phyloP scores from a whole-genome alignment of 1,140 invertebrate genomes.

The Oreohelix idahoensis region DNA sequence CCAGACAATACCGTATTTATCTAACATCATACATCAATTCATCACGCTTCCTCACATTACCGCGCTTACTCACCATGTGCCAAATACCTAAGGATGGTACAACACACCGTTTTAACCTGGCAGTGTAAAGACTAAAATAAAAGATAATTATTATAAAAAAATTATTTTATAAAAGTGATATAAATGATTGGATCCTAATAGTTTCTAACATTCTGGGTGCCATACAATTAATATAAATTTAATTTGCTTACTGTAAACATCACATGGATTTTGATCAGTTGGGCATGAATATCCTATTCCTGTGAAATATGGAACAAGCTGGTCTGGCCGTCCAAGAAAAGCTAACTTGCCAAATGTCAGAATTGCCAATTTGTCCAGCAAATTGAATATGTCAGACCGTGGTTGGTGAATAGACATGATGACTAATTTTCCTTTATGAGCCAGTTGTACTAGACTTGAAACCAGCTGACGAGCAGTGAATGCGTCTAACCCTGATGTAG shows the following conservation, averaged over 20 bases:
- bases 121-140: too few relatives aligned
- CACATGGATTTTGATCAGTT: conserved; percentile 55
- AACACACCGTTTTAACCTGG: too few relatives aligned
- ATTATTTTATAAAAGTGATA: too few relatives aligned
- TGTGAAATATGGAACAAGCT: conserved; percentile 58
- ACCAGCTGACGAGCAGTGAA: conserved; percentile 60
- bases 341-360: conserved; percentile 56
- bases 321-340: conserved; percentile 47
- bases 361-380: conserved; percentile 56
- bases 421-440: conserved; percentile 54
- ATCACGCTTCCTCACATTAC: too few relatives aligned
- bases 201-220: too few relatives aligned
- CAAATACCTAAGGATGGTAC: too few relatives aligned
- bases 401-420: conserved; percentile 62
- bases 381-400: conserved; percentile 55
- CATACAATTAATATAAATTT: too few relatives aligned
- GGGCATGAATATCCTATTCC: conserved; percentile 56
- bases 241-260: conserved; percentile 55
- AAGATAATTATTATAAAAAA: too few relatives aligned
- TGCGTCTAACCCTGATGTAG: conserved; percentile 60
- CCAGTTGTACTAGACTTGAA: conserved; percentile 49
- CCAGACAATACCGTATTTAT: too few relatives aligned
- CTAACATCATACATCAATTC: too few relatives aligned
- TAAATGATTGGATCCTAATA: too few relatives aligned
- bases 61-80: too few relatives aligned